Evolutionary conservation across 2,797 vertebrate species (phyloP).

Genomic region (Siniperca undulata): DNA sequence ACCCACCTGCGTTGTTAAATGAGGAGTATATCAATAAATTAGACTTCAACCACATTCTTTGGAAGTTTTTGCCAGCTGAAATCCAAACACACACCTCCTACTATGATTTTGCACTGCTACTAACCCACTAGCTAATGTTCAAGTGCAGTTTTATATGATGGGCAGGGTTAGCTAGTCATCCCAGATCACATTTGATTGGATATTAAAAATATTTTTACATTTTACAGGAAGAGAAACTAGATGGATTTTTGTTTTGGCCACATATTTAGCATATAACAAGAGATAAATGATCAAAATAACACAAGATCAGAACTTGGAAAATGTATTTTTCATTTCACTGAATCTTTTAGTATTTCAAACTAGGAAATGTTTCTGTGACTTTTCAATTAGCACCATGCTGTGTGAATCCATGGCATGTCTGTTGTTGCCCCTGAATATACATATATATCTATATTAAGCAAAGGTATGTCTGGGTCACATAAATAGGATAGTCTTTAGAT

Average conservation of each 20-base stretch:
- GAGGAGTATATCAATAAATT: too few species aligned
- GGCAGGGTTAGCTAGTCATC: too few species aligned
- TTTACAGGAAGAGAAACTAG: neutral
- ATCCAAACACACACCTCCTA: too few species aligned
- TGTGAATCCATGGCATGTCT: neutral
- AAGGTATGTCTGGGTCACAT: conserved; percentile 20
- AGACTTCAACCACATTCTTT: too few species aligned
- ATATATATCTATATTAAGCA: conserved; percentile 26
- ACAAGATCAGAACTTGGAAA: neutral
- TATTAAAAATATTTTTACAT: too few species aligned
- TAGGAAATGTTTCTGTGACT: neutral
- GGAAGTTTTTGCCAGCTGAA: too few species aligned
- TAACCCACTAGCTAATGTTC: too few species aligned
- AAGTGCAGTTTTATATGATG: too few species aligned
- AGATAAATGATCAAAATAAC: neutral
- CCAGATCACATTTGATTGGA: too few species aligned
- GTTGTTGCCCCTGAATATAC: conserved; percentile 12
- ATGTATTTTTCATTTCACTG: neutral
- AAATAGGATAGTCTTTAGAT: conserved; percentile 12
- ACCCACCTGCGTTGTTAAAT: neutral
- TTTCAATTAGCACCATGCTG: neutral
- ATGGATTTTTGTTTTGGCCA: neutral
- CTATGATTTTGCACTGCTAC: too few species aligned
- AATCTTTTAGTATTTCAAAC: neutral
- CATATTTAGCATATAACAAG: neutral